Percentiles rank a stretch among this genome's conserved stretches.
Conservation (phyloP, 2,113 vertebrate species). For the Lycocorax pyrrhopterus region DNA sequence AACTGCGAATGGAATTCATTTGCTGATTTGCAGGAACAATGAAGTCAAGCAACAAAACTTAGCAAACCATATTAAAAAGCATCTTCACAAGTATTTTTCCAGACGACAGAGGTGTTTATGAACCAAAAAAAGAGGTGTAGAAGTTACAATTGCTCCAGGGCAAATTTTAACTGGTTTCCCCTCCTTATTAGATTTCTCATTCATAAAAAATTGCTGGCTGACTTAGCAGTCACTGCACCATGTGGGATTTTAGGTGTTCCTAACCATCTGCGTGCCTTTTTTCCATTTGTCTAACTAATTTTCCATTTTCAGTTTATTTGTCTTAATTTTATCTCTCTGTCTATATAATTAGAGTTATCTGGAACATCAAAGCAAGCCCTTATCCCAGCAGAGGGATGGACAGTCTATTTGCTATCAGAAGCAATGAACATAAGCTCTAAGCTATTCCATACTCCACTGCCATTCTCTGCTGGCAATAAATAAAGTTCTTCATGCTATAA, state of each 20-base stretch:
- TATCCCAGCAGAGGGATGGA: not conserved
- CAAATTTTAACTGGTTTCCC: conserved; percentile 25
- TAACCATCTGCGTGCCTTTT: not conserved
- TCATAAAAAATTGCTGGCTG: conserved; percentile 33
- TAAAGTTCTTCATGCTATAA: not conserved
- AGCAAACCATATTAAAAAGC: conserved; percentile 37
- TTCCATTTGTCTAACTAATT: not conserved
- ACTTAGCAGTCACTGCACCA: not conserved
- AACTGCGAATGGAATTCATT: conserved; percentile 36
- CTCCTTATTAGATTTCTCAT: conserved; percentile 46
- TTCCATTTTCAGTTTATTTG: not conserved
- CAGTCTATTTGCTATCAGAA: not conserved
- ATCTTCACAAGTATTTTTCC: conserved; percentile 46
- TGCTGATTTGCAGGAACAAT: conserved; percentile 45
- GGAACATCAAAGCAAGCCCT: not conserved
- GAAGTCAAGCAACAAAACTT: conserved; percentile 40
- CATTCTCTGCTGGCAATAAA: not conserved
- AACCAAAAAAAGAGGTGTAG: not conserved
- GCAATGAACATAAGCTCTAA: not conserved
- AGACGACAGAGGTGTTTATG: conserved; percentile 47
- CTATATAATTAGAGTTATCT: not conserved
- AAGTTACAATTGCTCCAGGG: conserved; percentile 26
- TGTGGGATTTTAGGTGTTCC: conserved; percentile 3
- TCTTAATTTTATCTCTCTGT: not conserved
- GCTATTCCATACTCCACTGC: not conserved